phyloP scores from a whole-genome alignment of 2,888 invertebrate species.

The Drosophila borealis region DNA sequence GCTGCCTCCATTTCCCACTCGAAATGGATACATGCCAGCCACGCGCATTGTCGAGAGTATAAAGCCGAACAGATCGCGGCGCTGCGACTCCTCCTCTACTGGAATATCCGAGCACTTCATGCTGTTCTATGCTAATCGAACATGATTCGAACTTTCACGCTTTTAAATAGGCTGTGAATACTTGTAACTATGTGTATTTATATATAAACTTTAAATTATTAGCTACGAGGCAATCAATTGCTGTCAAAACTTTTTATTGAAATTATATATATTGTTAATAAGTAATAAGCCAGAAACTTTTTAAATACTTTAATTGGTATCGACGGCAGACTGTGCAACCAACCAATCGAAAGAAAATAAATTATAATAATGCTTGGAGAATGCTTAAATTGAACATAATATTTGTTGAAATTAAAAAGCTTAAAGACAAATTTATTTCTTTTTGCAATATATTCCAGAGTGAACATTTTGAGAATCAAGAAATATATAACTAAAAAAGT shows the following conservation, averaged over 20 bases:
- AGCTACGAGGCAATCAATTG: not conserved
- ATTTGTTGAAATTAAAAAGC: too few relatives aligned
- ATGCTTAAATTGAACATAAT: too few relatives aligned
- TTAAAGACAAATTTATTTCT: too few relatives aligned
- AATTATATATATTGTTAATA: constrained; percentile 41
- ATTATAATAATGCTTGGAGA: too few relatives aligned
- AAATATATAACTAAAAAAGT: too few relatives aligned
- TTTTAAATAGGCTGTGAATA: constrained; percentile 39
- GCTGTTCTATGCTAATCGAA: not conserved
- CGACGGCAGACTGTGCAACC: too few relatives aligned
- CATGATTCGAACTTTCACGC: not conserved
- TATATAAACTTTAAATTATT: constrained; percentile 25
- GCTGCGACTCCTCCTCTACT: constrained; percentile 19
- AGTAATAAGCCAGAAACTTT: constrained; percentile 22
- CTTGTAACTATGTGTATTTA: not conserved
- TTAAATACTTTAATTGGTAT: not conserved
- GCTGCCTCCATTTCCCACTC: constrained; percentile 4
- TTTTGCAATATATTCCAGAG: too few relatives aligned
- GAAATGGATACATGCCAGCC: constrained; percentile 67
- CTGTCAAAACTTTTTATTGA: constrained; percentile 5
- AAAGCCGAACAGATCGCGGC: constrained; percentile 71
- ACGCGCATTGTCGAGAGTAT: constrained; percentile 62
- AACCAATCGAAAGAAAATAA: too few relatives aligned
- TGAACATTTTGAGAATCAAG: too few relatives aligned
- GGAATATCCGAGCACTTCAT: constrained; percentile 23